These are phyloP conservation scores for Platysternon megacephalum DNA, from an alignment of 2,113 vertebrate genomes.

Conservation along the genomic window DNA sequence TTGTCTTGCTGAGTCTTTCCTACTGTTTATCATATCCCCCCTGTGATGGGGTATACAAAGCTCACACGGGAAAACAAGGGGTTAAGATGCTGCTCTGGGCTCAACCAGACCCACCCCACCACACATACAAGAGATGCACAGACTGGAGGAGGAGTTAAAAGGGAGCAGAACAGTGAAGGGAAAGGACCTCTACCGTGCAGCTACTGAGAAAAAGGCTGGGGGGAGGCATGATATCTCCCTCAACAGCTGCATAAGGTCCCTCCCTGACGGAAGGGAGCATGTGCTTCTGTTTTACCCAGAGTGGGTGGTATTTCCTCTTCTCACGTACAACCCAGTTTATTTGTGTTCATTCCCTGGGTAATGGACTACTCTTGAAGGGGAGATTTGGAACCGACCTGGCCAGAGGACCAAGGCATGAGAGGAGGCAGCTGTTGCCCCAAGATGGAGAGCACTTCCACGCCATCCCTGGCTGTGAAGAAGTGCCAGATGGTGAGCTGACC, in stretches of 20 bases:
- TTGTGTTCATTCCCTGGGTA: not conserved
- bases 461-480: not conserved
- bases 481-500: not conserved
- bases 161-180: not conserved
- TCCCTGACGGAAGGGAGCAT: not conserved
- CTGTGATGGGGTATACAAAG: not conserved
- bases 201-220: not conserved
- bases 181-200: not conserved
- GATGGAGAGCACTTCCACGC: not conserved
- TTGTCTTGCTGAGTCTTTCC: not conserved
- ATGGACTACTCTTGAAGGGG: no score
- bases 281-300: not conserved
- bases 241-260: not conserved
- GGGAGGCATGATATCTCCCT: not conserved
- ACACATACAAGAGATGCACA: not conserved
- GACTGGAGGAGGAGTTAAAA: not conserved
- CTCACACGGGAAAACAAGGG: not conserved
- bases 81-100: not conserved
- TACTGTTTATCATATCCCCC: not conserved
- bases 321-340: no score
- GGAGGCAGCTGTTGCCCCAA: not conserved
- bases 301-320: not conserved
- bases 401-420: not conserved
- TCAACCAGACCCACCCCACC: not conserved
- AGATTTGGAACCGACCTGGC: not conserved